These are phyloP conservation scores for Australoheros scitulus DNA, from an alignment of 2,113 vertebrate species.

Conservation along the genomic window DNA sequence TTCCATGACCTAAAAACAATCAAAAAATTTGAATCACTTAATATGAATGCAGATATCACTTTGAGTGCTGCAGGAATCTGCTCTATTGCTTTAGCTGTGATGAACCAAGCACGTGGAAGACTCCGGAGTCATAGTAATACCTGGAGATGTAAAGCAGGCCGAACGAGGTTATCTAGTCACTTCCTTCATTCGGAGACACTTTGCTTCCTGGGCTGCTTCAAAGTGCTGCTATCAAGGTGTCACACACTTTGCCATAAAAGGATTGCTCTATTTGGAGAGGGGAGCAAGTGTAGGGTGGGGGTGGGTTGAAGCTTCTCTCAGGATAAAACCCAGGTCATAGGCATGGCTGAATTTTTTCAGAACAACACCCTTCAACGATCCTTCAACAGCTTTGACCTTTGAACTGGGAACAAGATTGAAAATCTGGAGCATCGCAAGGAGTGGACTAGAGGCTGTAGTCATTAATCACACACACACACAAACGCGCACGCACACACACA, in stretches of 20 bases:
- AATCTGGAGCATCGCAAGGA: conserved; percentile 62
- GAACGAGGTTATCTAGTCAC: conserved; percentile 52
- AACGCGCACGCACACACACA: too few species aligned
- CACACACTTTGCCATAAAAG: conserved; percentile 38
- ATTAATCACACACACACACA: conserved; percentile 73
- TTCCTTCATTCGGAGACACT: conserved; percentile 41
- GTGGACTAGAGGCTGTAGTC: conserved; percentile 57
- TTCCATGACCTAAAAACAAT: background rate
- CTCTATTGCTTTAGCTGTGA: background rate
- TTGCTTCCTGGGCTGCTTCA: conserved; percentile 55
- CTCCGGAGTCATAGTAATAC: conserved; percentile 20
- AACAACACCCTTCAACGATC: conserved; percentile 55
- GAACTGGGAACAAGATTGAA: conserved; percentile 72
- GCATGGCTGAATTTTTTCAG: conserved; percentile 36
- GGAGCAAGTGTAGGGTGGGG: background rate
- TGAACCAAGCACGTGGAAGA: background rate
- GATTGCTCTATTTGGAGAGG: conserved; percentile 33
- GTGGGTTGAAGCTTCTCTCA: conserved; percentile 4
- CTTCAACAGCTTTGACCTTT: conserved; percentile 71
- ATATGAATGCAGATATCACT: conserved; percentile 9
- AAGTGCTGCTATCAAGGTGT: conserved; percentile 55
- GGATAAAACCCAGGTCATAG: conserved; percentile 54
- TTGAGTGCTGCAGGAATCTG: background rate
- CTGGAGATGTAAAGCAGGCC: conserved; percentile 43
- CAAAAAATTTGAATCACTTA: background rate